Percentiles rank a stretch among this genome's conserved stretches.
Evolutionary conservation across 2,888 invertebrate genomes (phyloP).

Genomic region (Pterostichus madidus): DNA sequence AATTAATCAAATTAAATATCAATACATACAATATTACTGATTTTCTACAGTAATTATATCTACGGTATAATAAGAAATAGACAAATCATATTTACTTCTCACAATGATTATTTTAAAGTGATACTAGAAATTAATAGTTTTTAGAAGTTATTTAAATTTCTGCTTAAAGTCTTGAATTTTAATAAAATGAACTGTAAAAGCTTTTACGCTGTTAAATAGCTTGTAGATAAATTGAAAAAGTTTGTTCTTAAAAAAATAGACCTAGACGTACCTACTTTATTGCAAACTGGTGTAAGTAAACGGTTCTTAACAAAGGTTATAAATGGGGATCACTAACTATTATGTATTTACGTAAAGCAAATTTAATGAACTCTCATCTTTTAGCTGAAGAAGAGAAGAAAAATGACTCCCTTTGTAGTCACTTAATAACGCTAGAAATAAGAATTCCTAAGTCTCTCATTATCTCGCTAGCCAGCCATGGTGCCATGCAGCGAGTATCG

Average conservation of each 20-base stretch:
- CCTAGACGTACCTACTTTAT: slow-evolving; percentile 13
- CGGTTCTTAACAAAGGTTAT: slow-evolving; percentile 40
- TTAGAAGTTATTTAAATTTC: too few relatives aligned
- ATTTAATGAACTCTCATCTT: slow-evolving; percentile 64
- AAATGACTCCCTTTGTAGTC: slow-evolving; percentile 44
- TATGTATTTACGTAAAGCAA: slow-evolving; percentile 59
- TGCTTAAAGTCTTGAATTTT: too few relatives aligned
- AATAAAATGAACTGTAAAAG: too few relatives aligned
- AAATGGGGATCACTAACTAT: slow-evolving; percentile 53
- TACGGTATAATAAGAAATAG: too few relatives aligned
- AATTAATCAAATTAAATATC: too few relatives aligned
- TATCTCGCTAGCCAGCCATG: slow-evolving; percentile 29
- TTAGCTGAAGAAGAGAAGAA: slow-evolving; percentile 52
- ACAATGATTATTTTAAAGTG: too few relatives aligned
- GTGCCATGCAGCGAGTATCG: slow-evolving; percentile 5
- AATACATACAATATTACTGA: too few relatives aligned
- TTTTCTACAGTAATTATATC: too few relatives aligned
- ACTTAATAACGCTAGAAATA: slow-evolving; percentile 36
- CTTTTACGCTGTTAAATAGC: too few relatives aligned
- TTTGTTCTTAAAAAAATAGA: neutral
- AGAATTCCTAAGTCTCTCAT: slow-evolving; percentile 58
- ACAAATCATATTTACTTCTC: too few relatives aligned
- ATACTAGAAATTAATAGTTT: too few relatives aligned
- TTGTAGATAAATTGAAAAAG: too few relatives aligned
- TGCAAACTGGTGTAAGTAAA: slow-evolving; percentile 44